Evolutionary conservation across 2,797 vertebrate species (phyloP), one percentile per base, ranked within the genome.

Genomic region (Molossus molossus): DNA sequence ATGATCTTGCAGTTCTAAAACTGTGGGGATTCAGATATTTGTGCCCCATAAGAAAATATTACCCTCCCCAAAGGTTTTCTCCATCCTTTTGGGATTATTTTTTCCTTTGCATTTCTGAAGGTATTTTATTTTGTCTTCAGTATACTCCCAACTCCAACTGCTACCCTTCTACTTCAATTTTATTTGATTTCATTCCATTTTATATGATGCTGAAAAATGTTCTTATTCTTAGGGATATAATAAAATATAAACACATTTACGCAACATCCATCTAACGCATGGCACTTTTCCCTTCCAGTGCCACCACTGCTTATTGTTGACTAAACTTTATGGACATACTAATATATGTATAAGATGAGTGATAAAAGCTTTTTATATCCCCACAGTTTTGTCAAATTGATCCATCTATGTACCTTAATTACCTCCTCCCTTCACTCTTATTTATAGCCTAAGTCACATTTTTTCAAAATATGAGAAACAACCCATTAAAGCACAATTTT

Each of bases 181-280:
- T 18, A 9, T 94, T 40, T 57, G 67, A 76, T 45, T 80, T 81
- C 14, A 9, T 94, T 40, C 45, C 18, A 14, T 81, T 82, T 45
- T 58, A 25, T 23, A 75, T 33, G 37, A 1, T 14, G 29, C 33
- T 64, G 60, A 7, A 45, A 90, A 77, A 62, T 85, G 10, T 73
- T 85, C 6, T 65, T 67, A 67, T 77, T 60, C 21, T 72, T 67
- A 55, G 62, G 40, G 48, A 7, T 29, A 83, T 55, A 90, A 62
- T 95, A 9, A 85, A 64, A 83, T 73, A 55, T 37, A 86, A 92
- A 93, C 29, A 3, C 12, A 57, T 48, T 25, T 83, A 53, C 67
- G 20, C 29, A 72, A 48, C 15, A 60, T 45, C 13, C 13, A n/a
- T 69, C 25, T 18, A 73, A 67, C 18, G 3, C 50, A 67, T 25